Percentiles rank a stretch among this genome's conserved stretches.
phyloP scores from a whole-genome alignment of 2,888 invertebrate species.

The Chloromyia formosa region DNA sequence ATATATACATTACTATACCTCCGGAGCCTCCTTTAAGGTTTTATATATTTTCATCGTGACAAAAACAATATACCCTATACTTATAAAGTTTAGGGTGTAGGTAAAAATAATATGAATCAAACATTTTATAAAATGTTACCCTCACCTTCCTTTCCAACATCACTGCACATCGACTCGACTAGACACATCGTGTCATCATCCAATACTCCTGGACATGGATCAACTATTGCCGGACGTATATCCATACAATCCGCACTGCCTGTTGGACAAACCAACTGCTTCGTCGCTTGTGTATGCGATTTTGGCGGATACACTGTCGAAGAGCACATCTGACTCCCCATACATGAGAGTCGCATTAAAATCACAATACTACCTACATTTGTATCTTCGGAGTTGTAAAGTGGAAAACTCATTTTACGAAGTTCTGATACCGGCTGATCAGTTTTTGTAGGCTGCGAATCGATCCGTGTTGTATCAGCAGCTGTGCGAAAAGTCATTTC shows the following conservation, averaged over 20 bases:
- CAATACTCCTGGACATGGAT: background rate
- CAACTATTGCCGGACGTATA: conserved; percentile 4
- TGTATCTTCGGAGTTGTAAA: conserved; percentile 57
- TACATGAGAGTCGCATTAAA: conserved; percentile 59
- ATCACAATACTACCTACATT: conserved; percentile 61
- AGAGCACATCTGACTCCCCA: conserved; percentile 57
- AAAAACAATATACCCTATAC: no score
- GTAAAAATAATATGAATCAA: no score
- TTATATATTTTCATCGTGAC: no score
- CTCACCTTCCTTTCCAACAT: background rate
- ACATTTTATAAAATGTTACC: background rate
- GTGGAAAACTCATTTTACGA: conserved; percentile 58
- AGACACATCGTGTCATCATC: conserved; percentile 19
- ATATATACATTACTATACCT: no score
- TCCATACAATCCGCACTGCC: conserved; percentile 4
- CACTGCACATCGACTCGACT: background rate
- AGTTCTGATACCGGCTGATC: conserved; percentile 55
- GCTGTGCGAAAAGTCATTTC: no score
- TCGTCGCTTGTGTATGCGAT: background rate
- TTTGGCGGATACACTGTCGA: conserved; percentile 44
- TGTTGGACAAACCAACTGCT: no score
- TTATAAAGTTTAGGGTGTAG: no score
- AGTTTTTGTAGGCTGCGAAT: background rate
- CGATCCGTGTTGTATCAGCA: background rate
- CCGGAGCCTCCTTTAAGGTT: no score